A percentile compares a stretch with the other conserved stretches of the same genome.
phyloP scores from a whole-genome alignment of 2,113 vertebrate species.

The Cricetomys ansorgei region DNA sequence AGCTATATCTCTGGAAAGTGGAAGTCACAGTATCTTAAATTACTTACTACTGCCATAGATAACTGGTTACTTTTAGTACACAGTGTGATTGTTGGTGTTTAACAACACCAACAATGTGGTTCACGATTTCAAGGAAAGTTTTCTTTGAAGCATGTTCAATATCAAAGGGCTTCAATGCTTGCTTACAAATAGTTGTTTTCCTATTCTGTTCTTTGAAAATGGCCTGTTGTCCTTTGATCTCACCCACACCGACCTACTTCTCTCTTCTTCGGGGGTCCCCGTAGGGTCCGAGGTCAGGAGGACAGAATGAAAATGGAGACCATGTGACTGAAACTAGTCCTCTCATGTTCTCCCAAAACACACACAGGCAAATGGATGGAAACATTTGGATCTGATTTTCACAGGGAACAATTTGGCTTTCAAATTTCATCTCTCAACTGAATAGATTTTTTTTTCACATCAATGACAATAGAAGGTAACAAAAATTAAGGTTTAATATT shows the following conservation, averaged over 20 bases:
- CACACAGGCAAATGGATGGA: conserved; percentile 46
- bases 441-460: conserved; percentile 4
- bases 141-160: conserved; percentile 24
- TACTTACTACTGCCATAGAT: background rate
- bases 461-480: background rate
- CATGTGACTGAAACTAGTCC: conserved; percentile 69
- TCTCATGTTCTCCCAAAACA: conserved; percentile 80
- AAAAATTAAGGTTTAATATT: background rate
- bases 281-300: conserved; percentile 57
- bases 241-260: conserved; percentile 55
- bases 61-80: background rate
- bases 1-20: background rate
- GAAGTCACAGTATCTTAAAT: background rate
- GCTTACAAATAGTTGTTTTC: background rate
- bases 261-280: conserved; percentile 62
- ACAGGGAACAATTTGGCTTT: conserved; percentile 59
- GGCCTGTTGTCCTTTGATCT: conserved; percentile 66
- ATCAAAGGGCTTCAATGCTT: background rate
- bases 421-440: background rate
- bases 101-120: background rate
- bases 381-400: conserved; percentile 64
- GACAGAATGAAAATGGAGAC: conserved; percentile 61
- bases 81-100: background rate
- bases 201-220: background rate
- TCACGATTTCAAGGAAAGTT: background rate